A percentile compares a stretch with the other conserved stretches of the same genome.
Conservation (phyloP, 2,888 invertebrate genomes). For the Stenurella melanura region DNA sequence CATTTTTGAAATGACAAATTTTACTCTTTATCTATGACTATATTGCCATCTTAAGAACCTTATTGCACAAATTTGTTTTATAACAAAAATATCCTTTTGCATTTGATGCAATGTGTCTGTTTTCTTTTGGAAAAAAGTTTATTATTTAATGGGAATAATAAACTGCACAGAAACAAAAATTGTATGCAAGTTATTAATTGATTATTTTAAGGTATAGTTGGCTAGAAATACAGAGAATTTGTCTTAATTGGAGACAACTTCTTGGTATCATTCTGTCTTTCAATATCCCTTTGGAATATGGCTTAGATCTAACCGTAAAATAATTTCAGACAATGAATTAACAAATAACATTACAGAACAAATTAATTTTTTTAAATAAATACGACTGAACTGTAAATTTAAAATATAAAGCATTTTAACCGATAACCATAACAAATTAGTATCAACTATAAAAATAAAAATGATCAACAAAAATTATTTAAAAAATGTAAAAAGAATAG, state of each 20-base stretch:
- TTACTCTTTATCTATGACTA: slow-evolving; percentile 51
- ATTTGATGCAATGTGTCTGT: slow-evolving; percentile 48
- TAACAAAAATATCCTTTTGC: slow-evolving; percentile 41
- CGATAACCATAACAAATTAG: not conserved
- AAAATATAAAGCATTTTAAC: not conserved
- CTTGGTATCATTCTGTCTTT: not conserved
- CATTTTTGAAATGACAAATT: slow-evolving; percentile 59
- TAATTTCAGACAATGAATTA: not conserved
- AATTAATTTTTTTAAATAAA: not conserved
- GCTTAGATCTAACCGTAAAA: not conserved
- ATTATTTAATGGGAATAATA: slow-evolving; percentile 21
- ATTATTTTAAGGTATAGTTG: not conserved
- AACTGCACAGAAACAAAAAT: slow-evolving; percentile 19
- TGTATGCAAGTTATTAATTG: not conserved
- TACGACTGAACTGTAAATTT: not conserved
- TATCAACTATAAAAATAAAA: not conserved
- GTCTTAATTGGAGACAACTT: not conserved
- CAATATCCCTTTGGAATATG: not conserved
- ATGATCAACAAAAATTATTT: not conserved
- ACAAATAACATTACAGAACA: not conserved
- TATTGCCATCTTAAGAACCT: slow-evolving; percentile 44
- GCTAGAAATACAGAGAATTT: not conserved
- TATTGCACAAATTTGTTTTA: slow-evolving; percentile 50
- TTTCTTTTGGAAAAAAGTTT: slow-evolving; percentile 37
- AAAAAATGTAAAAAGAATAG: not conserved